A percentile compares a stretch with the other conserved stretches of the same genome.
phyloP scores from a whole-genome alignment of 2,113 vertebrate genomes.

The Zosterops hypoxanthus region DNA sequence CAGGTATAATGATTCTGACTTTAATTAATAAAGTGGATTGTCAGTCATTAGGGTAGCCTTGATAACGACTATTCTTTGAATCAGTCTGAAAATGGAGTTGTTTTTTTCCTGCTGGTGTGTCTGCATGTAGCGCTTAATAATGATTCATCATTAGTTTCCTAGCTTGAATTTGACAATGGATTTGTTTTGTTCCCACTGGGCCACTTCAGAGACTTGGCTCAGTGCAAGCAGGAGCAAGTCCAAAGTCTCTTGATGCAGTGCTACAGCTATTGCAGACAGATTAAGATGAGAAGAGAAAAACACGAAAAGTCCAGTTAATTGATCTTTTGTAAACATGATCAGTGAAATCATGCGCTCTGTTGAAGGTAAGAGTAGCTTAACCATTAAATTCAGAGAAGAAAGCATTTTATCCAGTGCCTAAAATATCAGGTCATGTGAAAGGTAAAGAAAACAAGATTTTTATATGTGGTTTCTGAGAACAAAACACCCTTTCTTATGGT shows the following conservation, averaged over 20 bases:
- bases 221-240: not conserved
- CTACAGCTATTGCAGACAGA: not conserved
- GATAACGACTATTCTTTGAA: not conserved
- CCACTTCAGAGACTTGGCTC: not conserved
- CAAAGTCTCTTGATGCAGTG: not conserved
- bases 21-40: not conserved
- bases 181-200: constrained; percentile 19
- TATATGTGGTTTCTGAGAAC: not conserved
- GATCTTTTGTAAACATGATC: not conserved
- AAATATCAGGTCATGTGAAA: not conserved
- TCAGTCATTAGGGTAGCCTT: not conserved
- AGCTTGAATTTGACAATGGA: not conserved
- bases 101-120: not conserved
- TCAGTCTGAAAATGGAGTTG: not conserved
- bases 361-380: not conserved
- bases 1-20: not conserved
- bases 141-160: not conserved
- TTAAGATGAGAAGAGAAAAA: not conserved
- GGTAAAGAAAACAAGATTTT: not conserved
- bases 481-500: not conserved
- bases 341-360: not conserved
- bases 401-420: not conserved
- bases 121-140: constrained; percentile 7
- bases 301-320: not conserved
- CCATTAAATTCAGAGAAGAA: not conserved